Evolutionary conservation across 2,113 vertebrate genomes (phyloP).

Genomic region (Corvus hawaiiensis): DNA sequence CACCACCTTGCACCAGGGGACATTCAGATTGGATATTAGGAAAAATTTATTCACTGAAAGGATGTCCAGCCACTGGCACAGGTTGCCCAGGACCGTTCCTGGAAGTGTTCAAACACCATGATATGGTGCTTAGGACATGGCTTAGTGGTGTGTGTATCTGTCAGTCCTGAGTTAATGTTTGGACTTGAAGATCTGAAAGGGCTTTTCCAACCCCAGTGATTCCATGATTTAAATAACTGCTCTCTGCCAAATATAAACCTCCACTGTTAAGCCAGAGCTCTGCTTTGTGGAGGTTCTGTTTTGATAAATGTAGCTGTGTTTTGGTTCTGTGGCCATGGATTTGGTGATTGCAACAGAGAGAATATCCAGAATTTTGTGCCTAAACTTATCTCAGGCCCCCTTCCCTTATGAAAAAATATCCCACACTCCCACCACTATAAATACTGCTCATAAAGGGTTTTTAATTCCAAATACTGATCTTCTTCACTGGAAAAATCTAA

Average conservation of each 20-base stretch:
- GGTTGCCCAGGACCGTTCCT: neutral
- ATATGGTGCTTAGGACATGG: neutral
- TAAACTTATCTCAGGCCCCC: neutral
- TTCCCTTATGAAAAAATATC: neutral
- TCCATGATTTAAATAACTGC: neutral
- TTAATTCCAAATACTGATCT: neutral
- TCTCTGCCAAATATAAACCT: fast-evolving
- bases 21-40: neutral
- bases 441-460: neutral
- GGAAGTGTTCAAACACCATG: neutral
- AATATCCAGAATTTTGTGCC: neutral
- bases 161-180: too few relatives aligned
- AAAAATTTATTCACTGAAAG: neutral
- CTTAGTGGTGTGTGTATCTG: too few relatives aligned
- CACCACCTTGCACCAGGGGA: neutral
- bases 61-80: neutral
- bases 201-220: neutral
- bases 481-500: neutral
- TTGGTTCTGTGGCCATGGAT: neutral
- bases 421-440: fast-evolving
- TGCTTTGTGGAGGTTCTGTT: neutral
- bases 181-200: neutral
- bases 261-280: neutral
- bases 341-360: neutral
- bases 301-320: neutral